Base-by-base conservation (phyloP, 2,797 vertebrate genomes). In the Halcyon badia region DNA sequence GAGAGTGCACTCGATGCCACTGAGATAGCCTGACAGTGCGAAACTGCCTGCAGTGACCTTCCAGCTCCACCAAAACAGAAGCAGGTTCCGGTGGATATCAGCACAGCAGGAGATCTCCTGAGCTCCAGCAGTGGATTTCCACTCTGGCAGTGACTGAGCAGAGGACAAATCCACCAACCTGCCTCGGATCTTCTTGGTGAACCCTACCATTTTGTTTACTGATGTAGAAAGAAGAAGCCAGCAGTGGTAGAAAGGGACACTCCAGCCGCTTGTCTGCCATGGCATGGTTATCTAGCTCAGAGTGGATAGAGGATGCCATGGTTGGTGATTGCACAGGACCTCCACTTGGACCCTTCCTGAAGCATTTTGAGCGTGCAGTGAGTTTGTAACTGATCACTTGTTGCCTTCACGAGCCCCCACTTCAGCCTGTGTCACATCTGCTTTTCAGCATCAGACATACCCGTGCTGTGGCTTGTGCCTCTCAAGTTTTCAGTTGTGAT, bases 211-310 rank as follows among this genome's bases (percentile, higher is more conserved):
- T 57, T 7, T 48, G 4, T 37, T 73, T 42, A 19, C 11, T 48
- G 35, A 9, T 44, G 35, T 49, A 12, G 17, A 24, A 52, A 49
- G 41, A 9, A 52, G 41, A 62, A 85, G 54, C 10, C 72, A 70
- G 18, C 48, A 39, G 25, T 30, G 62, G 9, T 14, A 20, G 31
- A 28, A 57, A 28, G 15, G 61, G 37, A 64, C 61, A 31, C 4
- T 7, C 22, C 26, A 26, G 49, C 22, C 28, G 31, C 31, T 77
- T 1, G 3, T n/a, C 51, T 2, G 0, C 13, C 11, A 3, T 18
- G 56, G 31, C 49, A 20, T 6, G 31, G 6, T 48, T 48, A 6
- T 56, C 62, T 87, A 70, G 25, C 80, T 86, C 56, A n/a, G 14
- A 35, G 22, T 6, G 7, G 24, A 42, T 2, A 26, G 46, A 37